Base-by-base conservation (phyloP, 2,797 vertebrate species). In the Anas georgica region DNA sequence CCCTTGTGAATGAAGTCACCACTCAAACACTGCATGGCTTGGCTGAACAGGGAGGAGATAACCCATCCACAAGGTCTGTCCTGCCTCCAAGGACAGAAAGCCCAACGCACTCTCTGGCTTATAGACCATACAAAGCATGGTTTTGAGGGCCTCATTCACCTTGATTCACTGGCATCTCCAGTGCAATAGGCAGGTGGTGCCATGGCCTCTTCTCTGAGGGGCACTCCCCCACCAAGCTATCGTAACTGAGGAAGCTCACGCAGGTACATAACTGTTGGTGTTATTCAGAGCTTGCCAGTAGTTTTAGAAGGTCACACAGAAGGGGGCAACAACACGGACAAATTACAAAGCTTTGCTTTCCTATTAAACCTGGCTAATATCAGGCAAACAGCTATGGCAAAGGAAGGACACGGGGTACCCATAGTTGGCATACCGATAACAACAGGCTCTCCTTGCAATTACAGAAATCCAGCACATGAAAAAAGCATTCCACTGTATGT, bases 141-240 rank as follows among this genome's bases (percentile, higher is more conserved):
- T 50, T 73, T 64, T 21, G 50, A 70, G 56, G 56, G 21, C 25
- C 7, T 52, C 0, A 0, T 50, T 78, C 29, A 33, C 54, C 25
- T 6, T 15, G 66, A 68, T 46, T 63, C 41, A 33, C 17, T 14
- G 58, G 37, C 11, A 63, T 14, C 21, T 33, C 86, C 46, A 18
- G 23, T 5, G 10, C 56, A 33, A 59, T 0, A 35, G 56, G 26
- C 39, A 77, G 18, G 1, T 20, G 29, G 31, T 11, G 52, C 1
- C 2, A 52, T 10, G 48, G 8, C 10, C 18, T 29, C 0, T 37
- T 43, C 48, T 54, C 29, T 3, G 0, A 0, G 29, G 17, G 28
- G 62, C 22, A 33, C 18, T 67, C 54, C 7, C 41, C 46, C 59
- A 6, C 3, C 43, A 39, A 31, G 6, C 31, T 16, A 16, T 4